phyloP scores from a whole-genome alignment of 2,888 invertebrate species.

The Pollenia amentaria region DNA sequence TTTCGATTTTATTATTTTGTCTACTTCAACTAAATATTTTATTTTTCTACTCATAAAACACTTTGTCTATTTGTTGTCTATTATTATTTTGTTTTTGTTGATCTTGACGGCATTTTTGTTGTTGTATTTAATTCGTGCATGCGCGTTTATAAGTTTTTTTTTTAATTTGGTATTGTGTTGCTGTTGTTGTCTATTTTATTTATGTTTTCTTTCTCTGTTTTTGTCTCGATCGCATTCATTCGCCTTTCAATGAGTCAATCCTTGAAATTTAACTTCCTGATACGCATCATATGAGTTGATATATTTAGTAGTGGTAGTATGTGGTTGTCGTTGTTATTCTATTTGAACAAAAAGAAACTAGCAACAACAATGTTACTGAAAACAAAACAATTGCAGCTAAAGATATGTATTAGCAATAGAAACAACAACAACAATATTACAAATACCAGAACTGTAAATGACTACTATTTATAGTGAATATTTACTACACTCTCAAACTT shows the following conservation, averaged over 20 bases:
- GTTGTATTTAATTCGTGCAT: slow-evolving; percentile 67
- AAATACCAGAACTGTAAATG: slow-evolving; percentile 56
- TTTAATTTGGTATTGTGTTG: slow-evolving; percentile 74
- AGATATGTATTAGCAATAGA: slow-evolving; percentile 28
- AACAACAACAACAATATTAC: slow-evolving; percentile 32
- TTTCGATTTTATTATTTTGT: slow-evolving; percentile 17
- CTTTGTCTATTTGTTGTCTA: slow-evolving; percentile 47
- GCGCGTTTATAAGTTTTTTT: slow-evolving; percentile 74
- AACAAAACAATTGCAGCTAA: slow-evolving; percentile 30
- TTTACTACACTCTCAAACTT: background rate
- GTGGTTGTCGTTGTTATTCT: slow-evolving; percentile 6
- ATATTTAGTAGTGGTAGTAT: slow-evolving; percentile 53
- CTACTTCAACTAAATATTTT: slow-evolving; percentile 17
- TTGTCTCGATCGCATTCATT: slow-evolving; percentile 76
- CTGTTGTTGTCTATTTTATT: slow-evolving; percentile 71
- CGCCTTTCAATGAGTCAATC: slow-evolving; percentile 84
- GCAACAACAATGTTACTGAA: slow-evolving; percentile 41
- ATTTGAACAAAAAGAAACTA: slow-evolving; percentile 42
- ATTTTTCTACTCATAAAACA: slow-evolving; percentile 15
- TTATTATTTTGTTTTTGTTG: slow-evolving; percentile 63
- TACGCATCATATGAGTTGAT: slow-evolving; percentile 81
- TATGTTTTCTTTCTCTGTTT: slow-evolving; percentile 65
- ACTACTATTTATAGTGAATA: slow-evolving; percentile 12
- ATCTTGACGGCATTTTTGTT: slow-evolving; percentile 71
- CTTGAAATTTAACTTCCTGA: slow-evolving; percentile 84